A percentile compares a stretch with the other conserved stretches of the same genome.
Conservation (phyloP, 2,888 invertebrate genomes). For the Drosophila meridionalis region DNA sequence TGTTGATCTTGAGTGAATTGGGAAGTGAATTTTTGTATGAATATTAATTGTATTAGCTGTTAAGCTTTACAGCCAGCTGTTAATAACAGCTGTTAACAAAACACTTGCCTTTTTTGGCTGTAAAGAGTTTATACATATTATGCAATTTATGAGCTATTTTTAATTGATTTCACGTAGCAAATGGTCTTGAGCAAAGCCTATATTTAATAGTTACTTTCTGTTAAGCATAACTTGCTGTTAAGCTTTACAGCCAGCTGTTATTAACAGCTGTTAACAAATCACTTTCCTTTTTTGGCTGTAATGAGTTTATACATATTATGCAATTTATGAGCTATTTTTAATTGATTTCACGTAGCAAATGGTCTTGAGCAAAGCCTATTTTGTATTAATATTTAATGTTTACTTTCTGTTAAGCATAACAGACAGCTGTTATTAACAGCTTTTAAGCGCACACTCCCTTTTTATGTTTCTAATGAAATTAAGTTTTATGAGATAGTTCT, state of each 20-base stretch:
- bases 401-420: background rate
- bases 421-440: background rate
- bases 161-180: background rate
- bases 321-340: background rate
- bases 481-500: background rate
- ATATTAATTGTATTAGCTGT: constrained; percentile 2
- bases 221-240: background rate
- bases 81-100: background rate
- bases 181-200: background rate
- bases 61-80: background rate
- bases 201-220: background rate
- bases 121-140: too few relatives aligned
- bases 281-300: background rate
- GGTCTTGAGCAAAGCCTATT: constrained; percentile 1
- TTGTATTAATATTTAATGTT: background rate
- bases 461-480: background rate
- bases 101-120: too few relatives aligned
- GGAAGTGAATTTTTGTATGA: constrained; percentile 4
- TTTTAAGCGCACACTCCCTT: background rate
- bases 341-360: background rate
- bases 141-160: background rate
- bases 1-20: constrained; percentile 30
- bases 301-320: background rate
- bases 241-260: background rate
- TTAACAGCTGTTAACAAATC: constrained; percentile 1